Percentiles rank a stretch among this genome's conserved stretches.
phyloP scores from a whole-genome alignment of 1,140 invertebrate species.

The Paramacrobiotus metropolitanus region DNA sequence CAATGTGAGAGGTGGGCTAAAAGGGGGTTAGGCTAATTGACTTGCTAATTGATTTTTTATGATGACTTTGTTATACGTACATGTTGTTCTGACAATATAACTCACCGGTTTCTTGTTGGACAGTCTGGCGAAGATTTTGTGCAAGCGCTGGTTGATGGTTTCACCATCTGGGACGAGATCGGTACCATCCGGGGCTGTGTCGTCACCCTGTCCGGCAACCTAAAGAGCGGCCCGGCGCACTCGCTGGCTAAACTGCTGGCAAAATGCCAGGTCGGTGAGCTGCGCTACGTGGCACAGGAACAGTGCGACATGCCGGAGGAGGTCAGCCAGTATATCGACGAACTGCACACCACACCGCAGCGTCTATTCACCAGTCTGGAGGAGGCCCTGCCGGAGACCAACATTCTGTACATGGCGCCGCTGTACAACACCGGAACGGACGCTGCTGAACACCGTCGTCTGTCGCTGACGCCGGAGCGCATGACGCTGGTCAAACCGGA shows the following conservation, averaged over 20 bases:
- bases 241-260: neutral
- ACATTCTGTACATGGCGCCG: constrained; percentile 75
- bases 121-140: constrained; percentile 80
- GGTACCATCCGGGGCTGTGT: constrained; percentile 89
- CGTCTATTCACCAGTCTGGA: constrained; percentile 35
- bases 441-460: too few relatives aligned
- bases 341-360: neutral
- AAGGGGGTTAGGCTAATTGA: too few relatives aligned
- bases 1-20: too few relatives aligned
- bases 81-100: too few relatives aligned
- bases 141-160: constrained; percentile 86
- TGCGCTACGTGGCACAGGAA: neutral
- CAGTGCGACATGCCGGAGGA: neutral
- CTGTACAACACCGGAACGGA: too few relatives aligned
- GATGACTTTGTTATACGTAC: too few relatives aligned
- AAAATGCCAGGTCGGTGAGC: neutral
- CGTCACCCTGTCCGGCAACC: constrained; percentile 38
- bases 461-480: too few relatives aligned
- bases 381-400: constrained; percentile 63
- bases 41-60: neutral
- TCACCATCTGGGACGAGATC: constrained; percentile 94
- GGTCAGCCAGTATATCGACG: neutral
- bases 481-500: too few relatives aligned
- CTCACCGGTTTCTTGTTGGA: neutral
- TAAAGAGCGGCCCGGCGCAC: neutral